A percentile compares a stretch with the other conserved stretches of the same genome.
Conservation (phyloP, 2,797 vertebrate genomes). For the Craterocephalus amniculus region DNA sequence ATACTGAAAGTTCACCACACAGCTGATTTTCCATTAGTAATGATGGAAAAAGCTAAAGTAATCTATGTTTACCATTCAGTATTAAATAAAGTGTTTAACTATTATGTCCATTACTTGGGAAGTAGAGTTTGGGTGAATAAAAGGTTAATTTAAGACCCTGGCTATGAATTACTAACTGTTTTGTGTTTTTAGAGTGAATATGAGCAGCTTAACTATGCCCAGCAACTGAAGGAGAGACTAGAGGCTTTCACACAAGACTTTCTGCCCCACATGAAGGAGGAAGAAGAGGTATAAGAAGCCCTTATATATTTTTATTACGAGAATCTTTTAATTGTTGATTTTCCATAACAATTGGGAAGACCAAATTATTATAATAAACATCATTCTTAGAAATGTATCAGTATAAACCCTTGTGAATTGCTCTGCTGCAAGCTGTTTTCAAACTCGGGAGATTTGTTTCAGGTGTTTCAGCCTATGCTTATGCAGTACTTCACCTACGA, state of each 20-base stretch:
- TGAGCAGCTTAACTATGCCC: conserved; percentile 97
- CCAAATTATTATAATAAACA: not conserved
- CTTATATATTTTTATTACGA: conserved; percentile 1
- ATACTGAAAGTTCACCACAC: not conserved
- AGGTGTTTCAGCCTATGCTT: conserved; percentile 99
- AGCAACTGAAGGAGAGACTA: conserved; percentile 94
- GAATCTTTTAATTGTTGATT: conserved; percentile 2
- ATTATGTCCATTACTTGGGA: not conserved
- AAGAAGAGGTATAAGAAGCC: conserved; percentile 90
- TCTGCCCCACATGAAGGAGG: conserved; percentile 99
- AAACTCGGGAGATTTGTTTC: conserved; percentile 48
- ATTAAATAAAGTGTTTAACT: too few relatives aligned
- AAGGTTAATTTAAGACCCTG: not conserved
- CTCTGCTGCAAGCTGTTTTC: conserved; percentile 18
- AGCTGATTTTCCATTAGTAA: not conserved
- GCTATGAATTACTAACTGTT: conserved; percentile 17
- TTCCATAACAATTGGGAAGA: conserved; percentile 16
- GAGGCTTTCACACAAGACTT: conserved; percentile 99
- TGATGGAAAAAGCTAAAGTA: not conserved
- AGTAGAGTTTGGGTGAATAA: not conserved
- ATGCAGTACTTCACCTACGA: conserved; percentile 99
- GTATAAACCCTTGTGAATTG: not conserved
- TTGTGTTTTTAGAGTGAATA: conserved; percentile 88
- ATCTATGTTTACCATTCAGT: not conserved
- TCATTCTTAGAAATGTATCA: not conserved